Evolutionary conservation across 2,113 vertebrate genomes (phyloP), one percentile per base, ranked within the genome.

Genomic region (Pachycephala philippinensis): DNA sequence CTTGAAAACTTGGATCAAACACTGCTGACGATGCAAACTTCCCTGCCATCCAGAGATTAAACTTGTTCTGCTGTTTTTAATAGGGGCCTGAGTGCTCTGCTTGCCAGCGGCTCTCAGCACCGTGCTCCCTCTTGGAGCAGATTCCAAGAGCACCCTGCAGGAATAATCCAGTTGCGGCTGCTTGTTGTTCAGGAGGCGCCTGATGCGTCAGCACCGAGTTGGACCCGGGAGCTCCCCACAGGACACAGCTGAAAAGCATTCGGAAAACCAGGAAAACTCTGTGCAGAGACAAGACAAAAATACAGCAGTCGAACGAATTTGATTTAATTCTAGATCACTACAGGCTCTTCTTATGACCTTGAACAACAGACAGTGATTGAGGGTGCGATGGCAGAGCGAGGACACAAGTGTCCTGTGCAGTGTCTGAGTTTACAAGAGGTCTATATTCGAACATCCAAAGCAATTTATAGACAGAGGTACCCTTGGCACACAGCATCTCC

Each of bases 1-100:
- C 96, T 90, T 90, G 70, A 96, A 94, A 95, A 82, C 91, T 92
- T 96, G 96, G 96, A 94, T 95, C 93, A 95, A 89, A 76, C 93
- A 39, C 45, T 91, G 95, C 95, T 97, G 96, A 97, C 80, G 12
- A 26, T 8, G 91, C 95, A 96, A 79, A 79, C 84, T 11, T 50
- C 85, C 77, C 70, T 54, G 15, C 89, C 82, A 88, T 40, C 90
- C 84, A 82, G 79, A 95, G 87, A 96, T 90, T 95, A 95, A 87
- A 93, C 92, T 77, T 91, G 84, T 94, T 84, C 90, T 75, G 91
- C 89, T 87, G 84, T 64, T 93, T 93, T 89, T 93, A 93, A 93
- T 56, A 9, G 92, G 61, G 79, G 81, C 35, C 70, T 31, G 90
- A 95, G 85, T 19, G 53, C 91, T 35, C 22, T 23, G 59, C 47